Evolutionary conservation across 2,888 invertebrate species (phyloP), one percentile per base, ranked within the genome.

Genomic region (Imbricaverruca yamaguchii): DNA sequence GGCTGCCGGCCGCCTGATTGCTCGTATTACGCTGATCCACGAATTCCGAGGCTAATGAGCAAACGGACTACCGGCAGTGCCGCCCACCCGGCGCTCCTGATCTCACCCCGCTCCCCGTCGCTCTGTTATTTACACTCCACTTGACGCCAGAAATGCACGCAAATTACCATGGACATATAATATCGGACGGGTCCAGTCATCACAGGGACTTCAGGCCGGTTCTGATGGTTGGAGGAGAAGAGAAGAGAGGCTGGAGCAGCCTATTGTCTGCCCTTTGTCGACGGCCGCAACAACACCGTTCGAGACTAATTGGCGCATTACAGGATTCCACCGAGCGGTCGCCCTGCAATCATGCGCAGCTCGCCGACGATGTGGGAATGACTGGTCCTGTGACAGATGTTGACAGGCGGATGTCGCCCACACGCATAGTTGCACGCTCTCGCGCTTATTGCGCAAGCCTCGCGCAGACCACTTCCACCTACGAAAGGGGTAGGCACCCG

Each of bases 51-150:
- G 13, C 25, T 67, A 67, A 67, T 67, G 67, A 67, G 67, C 67
- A 67, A 67, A 67, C 67, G 25, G n/a, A 63, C 63, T 8, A 63
- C 63, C 0, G 63, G 18, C 63, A 21, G 9, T 3, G 21, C 21
- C 21, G 63, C n/a, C 67, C 13, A 0, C 15, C 18, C 67, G 12
- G 13, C 13, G 25, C 18, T 25, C 12, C 1, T 59, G 59, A 59
- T 59, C 15, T 13, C 11, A 59, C 2, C 25, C 67, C 12, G 25
- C 25, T 67, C 23, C 25, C 67, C 25, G 25, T 23, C 25, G 13
- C 67, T 67, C 11, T 67, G 67, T 67, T 67, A 25, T 67, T 67
- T 25, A 67, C 67, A 67, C 67, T 67, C 25, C 25, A 67, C 67
- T 67, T 12, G 25, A 67, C 25, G 10, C 12, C 10, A 25, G 67